phyloP scores from a whole-genome alignment of 2,113 vertebrate genomes.

The Neolamprologus longior region DNA sequence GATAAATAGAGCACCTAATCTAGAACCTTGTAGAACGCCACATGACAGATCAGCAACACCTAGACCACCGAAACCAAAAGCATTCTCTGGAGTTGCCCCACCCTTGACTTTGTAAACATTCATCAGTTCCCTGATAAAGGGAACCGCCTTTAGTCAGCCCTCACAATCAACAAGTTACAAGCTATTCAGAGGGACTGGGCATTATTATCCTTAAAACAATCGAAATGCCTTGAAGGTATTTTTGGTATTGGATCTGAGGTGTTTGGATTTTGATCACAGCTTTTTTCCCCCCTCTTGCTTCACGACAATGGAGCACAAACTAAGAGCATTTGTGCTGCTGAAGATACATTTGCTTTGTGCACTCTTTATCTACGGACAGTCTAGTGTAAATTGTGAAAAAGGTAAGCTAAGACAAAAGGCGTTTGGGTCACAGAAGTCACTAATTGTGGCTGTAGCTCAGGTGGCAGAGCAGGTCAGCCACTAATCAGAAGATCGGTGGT shows the following conservation, averaged over 20 bases:
- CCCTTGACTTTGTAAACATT: background rate
- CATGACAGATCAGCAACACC: background rate
- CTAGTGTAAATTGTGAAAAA: too few relatives aligned
- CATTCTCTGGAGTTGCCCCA: background rate
- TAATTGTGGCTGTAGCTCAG: too few relatives aligned
- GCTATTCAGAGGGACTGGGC: background rate
- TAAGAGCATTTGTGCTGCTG: too few relatives aligned
- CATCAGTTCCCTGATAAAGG: background rate
- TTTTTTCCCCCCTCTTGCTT: too few relatives aligned
- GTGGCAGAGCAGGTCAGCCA: too few relatives aligned
- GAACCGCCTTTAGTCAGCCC: background rate
- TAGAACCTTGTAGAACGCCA: rapidly evolving
- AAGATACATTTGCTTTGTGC: too few relatives aligned
- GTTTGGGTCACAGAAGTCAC: too few relatives aligned
- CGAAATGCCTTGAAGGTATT: rapidly evolving
- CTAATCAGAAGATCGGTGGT: too few relatives aligned
- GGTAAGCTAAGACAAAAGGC: too few relatives aligned
- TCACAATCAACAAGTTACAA: background rate
- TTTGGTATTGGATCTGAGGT: background rate
- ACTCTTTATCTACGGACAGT: too few relatives aligned
- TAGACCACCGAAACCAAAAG: background rate
- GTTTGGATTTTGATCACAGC: too few relatives aligned
- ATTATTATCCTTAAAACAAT: background rate
- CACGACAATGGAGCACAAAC: too few relatives aligned
- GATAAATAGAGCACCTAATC: rapidly evolving